Conservation (phyloP, 2,888 invertebrate species). For the Drosophila borealis region DNA sequence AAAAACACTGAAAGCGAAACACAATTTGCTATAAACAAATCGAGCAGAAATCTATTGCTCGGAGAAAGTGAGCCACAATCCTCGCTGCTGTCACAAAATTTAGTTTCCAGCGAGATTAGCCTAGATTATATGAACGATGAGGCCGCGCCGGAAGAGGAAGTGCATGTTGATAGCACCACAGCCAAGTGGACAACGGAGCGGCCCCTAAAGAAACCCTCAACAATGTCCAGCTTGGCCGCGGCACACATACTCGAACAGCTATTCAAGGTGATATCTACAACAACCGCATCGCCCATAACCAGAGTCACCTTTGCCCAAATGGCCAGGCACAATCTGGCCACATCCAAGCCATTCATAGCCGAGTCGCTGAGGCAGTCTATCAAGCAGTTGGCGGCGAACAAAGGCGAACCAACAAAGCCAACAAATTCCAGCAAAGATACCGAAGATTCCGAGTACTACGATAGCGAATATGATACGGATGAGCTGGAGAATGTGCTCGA, state of each 20-base stretch:
- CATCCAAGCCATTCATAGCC: slow-evolving; percentile 58
- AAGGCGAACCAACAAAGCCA: background rate
- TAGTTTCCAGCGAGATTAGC: slow-evolving; percentile 35
- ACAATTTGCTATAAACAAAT: slow-evolving; percentile 15
- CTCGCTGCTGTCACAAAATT: slow-evolving; percentile 29
- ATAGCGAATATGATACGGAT: slow-evolving; percentile 50
- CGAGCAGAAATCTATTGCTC: slow-evolving; percentile 15
- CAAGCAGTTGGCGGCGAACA: slow-evolving; percentile 48
- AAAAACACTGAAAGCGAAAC: slow-evolving; percentile 20
- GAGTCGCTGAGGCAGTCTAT: slow-evolving; percentile 57
- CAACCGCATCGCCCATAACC: slow-evolving; percentile 25
- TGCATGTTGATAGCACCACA: slow-evolving; percentile 21
- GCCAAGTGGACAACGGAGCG: slow-evolving; percentile 15
- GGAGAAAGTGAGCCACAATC: slow-evolving; percentile 31
- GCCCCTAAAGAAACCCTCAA: slow-evolving; percentile 18
- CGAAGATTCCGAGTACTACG: slow-evolving; percentile 52
- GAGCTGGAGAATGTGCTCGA: slow-evolving; percentile 31
- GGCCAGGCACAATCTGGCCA: slow-evolving; percentile 58
- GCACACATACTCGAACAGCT: slow-evolving; percentile 54
- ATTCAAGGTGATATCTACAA: slow-evolving; percentile 53
- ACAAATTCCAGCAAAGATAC: background rate
- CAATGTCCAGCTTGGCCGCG: slow-evolving; percentile 58
- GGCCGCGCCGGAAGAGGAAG: slow-evolving; percentile 10
- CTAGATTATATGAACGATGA: slow-evolving; percentile 61
- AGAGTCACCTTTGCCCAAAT: slow-evolving; percentile 52